Evolutionary conservation across 1,140 invertebrate genomes (phyloP).

Genomic region (Berghia stephanieae): DNA sequence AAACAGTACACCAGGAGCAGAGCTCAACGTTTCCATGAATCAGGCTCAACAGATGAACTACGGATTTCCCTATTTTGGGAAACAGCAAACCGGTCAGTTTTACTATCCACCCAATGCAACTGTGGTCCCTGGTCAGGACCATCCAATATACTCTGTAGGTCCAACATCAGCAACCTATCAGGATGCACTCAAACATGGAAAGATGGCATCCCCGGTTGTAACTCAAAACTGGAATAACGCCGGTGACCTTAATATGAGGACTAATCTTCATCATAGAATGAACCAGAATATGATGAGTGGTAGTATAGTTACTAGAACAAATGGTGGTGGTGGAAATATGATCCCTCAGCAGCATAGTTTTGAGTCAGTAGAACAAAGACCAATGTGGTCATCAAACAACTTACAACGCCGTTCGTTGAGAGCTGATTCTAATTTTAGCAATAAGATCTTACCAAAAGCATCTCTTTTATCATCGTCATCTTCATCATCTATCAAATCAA

Average conservation of each 20-base stretch:
- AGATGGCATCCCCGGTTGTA: background rate
- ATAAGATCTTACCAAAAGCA: conserved; percentile 19
- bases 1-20: conserved; percentile 11
- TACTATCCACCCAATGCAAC: conserved; percentile 41
- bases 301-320: too few relatives aligned
- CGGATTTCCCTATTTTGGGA: conserved; percentile 18
- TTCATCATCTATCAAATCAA: conserved; percentile 38
- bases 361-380: background rate
- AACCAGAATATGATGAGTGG: background rate
- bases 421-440: conserved; percentile 13
- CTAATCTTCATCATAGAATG: background rate
- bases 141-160: conserved; percentile 21
- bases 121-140: conserved; percentile 32
- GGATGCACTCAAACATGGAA: conserved; percentile 15
- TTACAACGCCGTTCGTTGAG: conserved; percentile 48
- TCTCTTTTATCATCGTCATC: conserved; percentile 13
- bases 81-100: conserved; percentile 4
- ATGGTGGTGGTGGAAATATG: too few relatives aligned
- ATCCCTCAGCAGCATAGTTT: too few relatives aligned
- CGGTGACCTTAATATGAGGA: background rate
- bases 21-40: background rate
- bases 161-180: background rate
- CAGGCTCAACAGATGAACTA: background rate
- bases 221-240: conserved; percentile 21
- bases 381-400: conserved; percentile 44